Evolutionary conservation across 1,140 invertebrate genomes (phyloP), one percentile per base, ranked within the genome.

Genomic region (Dryas iulia): DNA sequence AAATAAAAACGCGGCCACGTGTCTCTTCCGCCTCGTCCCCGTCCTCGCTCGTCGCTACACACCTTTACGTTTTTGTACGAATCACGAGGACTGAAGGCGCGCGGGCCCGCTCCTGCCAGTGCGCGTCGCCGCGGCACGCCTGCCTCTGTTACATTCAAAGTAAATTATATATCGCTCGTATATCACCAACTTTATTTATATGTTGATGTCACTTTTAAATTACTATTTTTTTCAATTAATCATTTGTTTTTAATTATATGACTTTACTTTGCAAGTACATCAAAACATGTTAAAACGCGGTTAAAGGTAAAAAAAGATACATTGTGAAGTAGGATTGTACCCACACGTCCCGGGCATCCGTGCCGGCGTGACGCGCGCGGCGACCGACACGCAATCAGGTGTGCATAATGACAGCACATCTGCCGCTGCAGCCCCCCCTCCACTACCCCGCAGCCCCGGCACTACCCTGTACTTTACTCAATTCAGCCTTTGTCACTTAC

Each of bases 21-120:
- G 60, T 62, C 60, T 62, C 60, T 53, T 62, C 60, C 60, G 60
- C 60, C 25, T 10, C 24, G 39, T 24, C 11, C 59, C 12, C 60
- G 30, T 30, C 26, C 24, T 25, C 54, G 56, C 56, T n/a, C 33
- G 7, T 33, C 14, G n/a, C 26, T 14, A 24, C 12, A 11, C 57
- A 35, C 24, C 57, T 59, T 33, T 59, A 21, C 18, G 30, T 59
- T 33, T 33, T 59, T 59, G 26, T 58, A 31, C 26, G 21, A 18
- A 30, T 30, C 18, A 18, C 26, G 56, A 58, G 25, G 10, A 14
- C 56, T 39, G 35, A 39, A 39, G 11, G 11, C 35, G 35, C 35
- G 35, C 11, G 35, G 7, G 10, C 24, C 24, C 11, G n/a, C n/a
- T n/a, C n/a, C n/a, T n/a, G n/a, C 54, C 23, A 12, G 23, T 58